Evolutionary conservation across 2,797 vertebrate species (phyloP).

Genomic region (Onychomys arenicola): DNA sequence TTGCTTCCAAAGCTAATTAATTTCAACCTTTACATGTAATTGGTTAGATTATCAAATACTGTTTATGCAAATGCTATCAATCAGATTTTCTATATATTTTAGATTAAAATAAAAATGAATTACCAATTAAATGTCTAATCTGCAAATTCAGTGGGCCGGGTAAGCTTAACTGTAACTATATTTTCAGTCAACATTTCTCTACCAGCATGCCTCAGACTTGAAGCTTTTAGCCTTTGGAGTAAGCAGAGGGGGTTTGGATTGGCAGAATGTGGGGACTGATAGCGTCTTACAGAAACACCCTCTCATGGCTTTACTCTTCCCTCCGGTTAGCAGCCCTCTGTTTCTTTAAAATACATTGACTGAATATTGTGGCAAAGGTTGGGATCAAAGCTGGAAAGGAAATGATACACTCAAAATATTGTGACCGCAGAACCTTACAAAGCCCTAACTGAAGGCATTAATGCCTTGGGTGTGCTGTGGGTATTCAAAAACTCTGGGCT

Average conservation of each 20-base stretch:
- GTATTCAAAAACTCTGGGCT: background rate
- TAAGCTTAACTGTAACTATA: background rate
- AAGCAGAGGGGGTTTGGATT: background rate
- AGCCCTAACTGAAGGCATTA: background rate
- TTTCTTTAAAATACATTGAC: conserved; percentile 16
- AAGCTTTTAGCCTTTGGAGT: background rate
- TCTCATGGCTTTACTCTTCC: background rate
- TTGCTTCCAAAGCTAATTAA: conserved; percentile 45
- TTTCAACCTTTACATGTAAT: background rate
- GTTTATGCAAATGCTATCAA: background rate
- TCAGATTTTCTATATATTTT: background rate
- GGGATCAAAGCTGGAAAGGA: background rate
- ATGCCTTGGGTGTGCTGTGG: background rate
- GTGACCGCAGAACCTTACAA: background rate
- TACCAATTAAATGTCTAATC: conserved; percentile 23
- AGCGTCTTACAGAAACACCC: background rate
- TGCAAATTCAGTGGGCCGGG: background rate
- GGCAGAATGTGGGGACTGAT: background rate
- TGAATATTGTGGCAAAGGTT: background rate
- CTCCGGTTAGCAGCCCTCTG: background rate
- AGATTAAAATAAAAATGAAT: background rate
- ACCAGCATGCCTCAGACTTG: background rate
- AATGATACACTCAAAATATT: background rate
- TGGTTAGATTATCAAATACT: background rate
- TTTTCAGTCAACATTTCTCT: background rate